Percentiles rank a stretch among this genome's conserved stretches.
Conservation (phyloP, 2,888 invertebrate species). For the Thysanoteuthis rhombus region DNA sequence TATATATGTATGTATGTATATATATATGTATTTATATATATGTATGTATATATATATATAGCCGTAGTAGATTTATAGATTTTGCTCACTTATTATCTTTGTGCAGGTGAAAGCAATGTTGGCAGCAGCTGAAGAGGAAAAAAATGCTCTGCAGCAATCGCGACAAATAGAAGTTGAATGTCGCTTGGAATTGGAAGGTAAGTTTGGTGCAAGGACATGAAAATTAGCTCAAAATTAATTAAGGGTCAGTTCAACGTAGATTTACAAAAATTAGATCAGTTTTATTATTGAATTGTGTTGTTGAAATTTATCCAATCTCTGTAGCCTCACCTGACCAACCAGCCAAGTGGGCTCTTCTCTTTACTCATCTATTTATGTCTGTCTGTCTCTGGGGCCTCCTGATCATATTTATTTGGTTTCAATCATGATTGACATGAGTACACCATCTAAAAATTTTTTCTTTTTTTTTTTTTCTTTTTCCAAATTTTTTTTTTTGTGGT, state of each 20-base stretch:
- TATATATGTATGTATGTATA: background rate
- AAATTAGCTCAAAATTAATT: background rate
- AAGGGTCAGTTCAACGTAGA: background rate
- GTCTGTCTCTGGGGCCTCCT: too few species aligned
- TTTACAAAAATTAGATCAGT: background rate
- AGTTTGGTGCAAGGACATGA: background rate
- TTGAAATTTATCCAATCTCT: background rate
- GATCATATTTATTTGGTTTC: too few species aligned
- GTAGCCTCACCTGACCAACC: too few species aligned
- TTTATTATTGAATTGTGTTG: background rate
- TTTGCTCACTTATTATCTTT: background rate
- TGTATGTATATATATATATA: background rate
- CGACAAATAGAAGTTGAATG: conserved; percentile 59
- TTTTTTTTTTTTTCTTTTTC: too few species aligned
- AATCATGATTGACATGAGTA: too few species aligned
- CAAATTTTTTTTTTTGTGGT: too few species aligned
- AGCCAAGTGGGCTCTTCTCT: too few species aligned
- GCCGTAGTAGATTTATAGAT: background rate
- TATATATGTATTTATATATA: background rate
- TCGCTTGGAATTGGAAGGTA: conserved; percentile 58
- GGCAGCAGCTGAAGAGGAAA: conserved; percentile 59
- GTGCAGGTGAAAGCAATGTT: conserved; percentile 56
- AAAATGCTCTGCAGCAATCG: conserved; percentile 52
- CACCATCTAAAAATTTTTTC: too few species aligned
- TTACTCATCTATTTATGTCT: too few species aligned